phyloP scores from a whole-genome alignment of 2,797 vertebrate genomes.

The Rhinoraja longicauda region DNA sequence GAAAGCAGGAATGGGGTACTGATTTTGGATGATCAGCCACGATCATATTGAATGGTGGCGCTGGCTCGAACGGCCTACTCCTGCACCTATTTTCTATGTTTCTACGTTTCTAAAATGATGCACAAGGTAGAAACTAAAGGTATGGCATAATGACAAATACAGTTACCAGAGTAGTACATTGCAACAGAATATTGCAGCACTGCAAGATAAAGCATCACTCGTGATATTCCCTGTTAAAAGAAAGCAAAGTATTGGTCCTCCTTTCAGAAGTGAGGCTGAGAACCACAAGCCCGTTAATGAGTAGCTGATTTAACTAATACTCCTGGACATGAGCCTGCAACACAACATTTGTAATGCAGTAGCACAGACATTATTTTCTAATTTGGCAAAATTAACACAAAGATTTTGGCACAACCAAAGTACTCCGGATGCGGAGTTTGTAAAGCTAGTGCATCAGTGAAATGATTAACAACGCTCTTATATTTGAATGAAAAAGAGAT shows the following conservation, averaged over 20 bases:
- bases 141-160: no score
- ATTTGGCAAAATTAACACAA: slow-evolving; percentile 24
- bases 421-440: slow-evolving; percentile 21
- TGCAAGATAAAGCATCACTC: background rate
- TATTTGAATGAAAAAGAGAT: slow-evolving; percentile 5
- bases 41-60: no score
- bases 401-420: background rate
- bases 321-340: background rate
- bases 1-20: no score
- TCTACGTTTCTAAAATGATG: no score
- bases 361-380: slow-evolving; percentile 25
- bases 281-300: background rate
- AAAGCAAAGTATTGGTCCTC: background rate
- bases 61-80: no score
- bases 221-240: background rate
- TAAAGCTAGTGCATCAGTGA: slow-evolving; percentile 22
- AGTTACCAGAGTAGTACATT: background rate
- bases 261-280: background rate
- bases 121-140: background rate
- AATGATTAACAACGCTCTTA: slow-evolving; percentile 7
- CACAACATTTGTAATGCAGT: background rate
- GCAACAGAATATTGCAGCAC: background rate
- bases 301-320: slow-evolving; percentile 2
- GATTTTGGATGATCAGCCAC: no score
- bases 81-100: no score